These are phyloP conservation scores for Polypedilum pembai DNA, from an alignment of 1,140 invertebrate genomes.

Conservation along the genomic window DNA sequence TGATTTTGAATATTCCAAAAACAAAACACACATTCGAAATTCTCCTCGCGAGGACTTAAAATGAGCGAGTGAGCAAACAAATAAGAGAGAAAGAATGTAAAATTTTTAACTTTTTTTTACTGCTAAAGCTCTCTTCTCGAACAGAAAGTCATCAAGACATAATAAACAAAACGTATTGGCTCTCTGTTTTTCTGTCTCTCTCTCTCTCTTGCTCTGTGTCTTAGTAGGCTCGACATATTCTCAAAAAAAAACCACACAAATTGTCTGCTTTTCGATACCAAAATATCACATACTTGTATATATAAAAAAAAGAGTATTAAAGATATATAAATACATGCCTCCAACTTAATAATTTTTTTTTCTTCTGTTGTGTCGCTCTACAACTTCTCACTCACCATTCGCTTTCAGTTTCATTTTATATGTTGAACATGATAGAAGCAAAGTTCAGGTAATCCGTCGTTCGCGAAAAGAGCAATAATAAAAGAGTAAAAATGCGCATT, in stretches of 20 bases:
- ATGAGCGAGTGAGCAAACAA: no score
- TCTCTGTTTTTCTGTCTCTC: background rate
- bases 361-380: slow-evolving; percentile 16
- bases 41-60: no score
- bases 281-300: background rate
- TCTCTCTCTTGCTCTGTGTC: background rate
- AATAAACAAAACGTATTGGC: background rate
- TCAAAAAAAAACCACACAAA: background rate
- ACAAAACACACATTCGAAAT: no score
- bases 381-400: slow-evolving; percentile 28
- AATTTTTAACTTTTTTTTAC: no score
- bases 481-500: slow-evolving; percentile 15
- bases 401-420: slow-evolving; percentile 31
- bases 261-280: slow-evolving; percentile 6
- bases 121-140: background rate
- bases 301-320: background rate
- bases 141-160: slow-evolving; percentile 3
- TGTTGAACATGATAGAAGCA: slow-evolving; percentile 27
- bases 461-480: slow-evolving; percentile 15
- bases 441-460: slow-evolving; percentile 22
- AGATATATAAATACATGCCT: background rate
- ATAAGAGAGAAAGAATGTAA: no score
- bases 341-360: slow-evolving; percentile 15
- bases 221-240: slow-evolving; percentile 4
- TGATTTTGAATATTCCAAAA: no score